phyloP scores from a whole-genome alignment of 2,797 vertebrate species.

The Galagoides demidoff region DNA sequence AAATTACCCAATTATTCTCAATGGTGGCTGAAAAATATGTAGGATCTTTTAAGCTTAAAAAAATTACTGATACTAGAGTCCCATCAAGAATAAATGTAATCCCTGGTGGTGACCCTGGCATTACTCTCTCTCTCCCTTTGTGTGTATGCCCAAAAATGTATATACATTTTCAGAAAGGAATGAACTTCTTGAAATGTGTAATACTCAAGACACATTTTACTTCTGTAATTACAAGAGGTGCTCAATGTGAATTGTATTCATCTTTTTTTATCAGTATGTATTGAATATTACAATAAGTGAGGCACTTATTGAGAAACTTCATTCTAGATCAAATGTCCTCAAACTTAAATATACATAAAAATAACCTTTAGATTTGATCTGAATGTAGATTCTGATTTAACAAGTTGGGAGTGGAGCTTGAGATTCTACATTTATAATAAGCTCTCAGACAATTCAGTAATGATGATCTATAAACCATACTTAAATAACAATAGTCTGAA shows the following conservation, averaged over 20 bases:
- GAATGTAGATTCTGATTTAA: background rate
- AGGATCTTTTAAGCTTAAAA: background rate
- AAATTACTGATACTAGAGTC: background rate
- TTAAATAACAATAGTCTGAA: background rate
- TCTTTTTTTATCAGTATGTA: too few relatives aligned
- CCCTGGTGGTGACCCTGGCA: background rate
- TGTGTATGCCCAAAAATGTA: too few relatives aligned
- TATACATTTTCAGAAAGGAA: too few relatives aligned
- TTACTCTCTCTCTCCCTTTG: too few relatives aligned
- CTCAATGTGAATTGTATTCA: too few relatives aligned
- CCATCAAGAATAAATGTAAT: background rate
- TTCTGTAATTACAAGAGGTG: too few relatives aligned
- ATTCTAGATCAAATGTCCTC: background rate
- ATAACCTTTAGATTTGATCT: background rate
- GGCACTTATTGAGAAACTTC: background rate
- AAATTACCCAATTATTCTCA: background rate
- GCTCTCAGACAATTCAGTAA: background rate
- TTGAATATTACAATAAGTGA: background rate
- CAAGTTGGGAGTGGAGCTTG: background rate
- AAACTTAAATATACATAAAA: background rate
- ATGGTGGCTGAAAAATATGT: too few relatives aligned
- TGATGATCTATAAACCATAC: background rate
- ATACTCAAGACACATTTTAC: too few relatives aligned
- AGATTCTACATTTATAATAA: background rate
- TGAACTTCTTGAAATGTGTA: too few relatives aligned